Base-by-base conservation (phyloP, 1,140 invertebrate species). In the Branchinecta lindahli region DNA sequence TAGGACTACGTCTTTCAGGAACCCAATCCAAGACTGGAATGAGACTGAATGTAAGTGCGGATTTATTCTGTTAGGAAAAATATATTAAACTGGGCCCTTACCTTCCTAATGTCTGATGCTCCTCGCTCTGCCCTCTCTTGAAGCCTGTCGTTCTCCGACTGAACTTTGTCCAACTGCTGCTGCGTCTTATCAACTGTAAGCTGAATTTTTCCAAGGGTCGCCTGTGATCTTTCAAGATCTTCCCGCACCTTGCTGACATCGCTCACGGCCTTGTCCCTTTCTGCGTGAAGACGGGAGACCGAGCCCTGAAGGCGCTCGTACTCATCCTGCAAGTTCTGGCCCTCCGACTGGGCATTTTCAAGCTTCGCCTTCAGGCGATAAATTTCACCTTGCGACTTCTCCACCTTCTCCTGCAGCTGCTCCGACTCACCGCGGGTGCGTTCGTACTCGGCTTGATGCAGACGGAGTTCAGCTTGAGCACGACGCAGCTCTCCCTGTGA, bases 341-440 rank as follows among this genome's bases (percentile, higher is more conserved):
- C 90, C 80, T 96, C 92, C 69, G 88, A 88, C 81, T 94, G 91
- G 76, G 92, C 91, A 80, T 95, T 95, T 82, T 95, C 93, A 75
- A 96, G 81, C 77, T 92, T 88, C 12, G 92, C 92, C 79, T 95
- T 94, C 70, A 95, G 83, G 75, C 92, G 84, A 77, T 95, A 95
- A 61, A 96, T 92, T 79, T 96, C 93, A 68, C 92, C 92, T 79
- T 95, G 92, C 68, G 90, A 92, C 80, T 94, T 93, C 79, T 93
- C 90, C 66, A 92, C 78, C 77, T 95, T 95, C 77, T 95, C 92
- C 80, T 95, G 92, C 46, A 94, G 81, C 46, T 87, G 87, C 69
- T 89, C 85, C 0, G 88, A 85, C 77, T 96, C 92, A 44, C 86
- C 84, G 68, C 87, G 84, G 45, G 89, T 86, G 75, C 92, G 84